Base-by-base conservation (phyloP, 2,888 invertebrate genomes). In the Volucella bombylans region DNA sequence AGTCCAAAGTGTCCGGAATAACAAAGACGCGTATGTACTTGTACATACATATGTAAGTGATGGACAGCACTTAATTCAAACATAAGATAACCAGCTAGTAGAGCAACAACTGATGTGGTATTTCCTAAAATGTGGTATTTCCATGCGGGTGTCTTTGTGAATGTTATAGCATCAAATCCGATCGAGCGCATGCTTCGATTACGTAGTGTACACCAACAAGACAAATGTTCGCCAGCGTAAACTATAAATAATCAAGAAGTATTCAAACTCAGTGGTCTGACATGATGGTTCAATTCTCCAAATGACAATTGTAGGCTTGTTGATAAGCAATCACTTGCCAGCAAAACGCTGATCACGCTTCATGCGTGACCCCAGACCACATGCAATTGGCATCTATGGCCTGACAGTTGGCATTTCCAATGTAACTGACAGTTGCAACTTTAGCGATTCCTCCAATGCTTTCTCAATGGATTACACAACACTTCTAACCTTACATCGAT, bases 401-500 rank as follows among this genome's bases (percentile, higher is more conserved):
- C 31, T 31, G 31, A 31, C 31, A 64, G 54, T 59, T 74, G 59
- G 52, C 79, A 65, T 64, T 3, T 18, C 59, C 69, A 43, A 47
- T 83, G 74, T 65, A 79, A 74, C 43, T 83, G 83, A 83, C 83
- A 80, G 79, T 76, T 85, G 50, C 31, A 23, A 52, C 80, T 80
- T 67, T 68, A 45, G 71, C 45, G 43, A 76, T 31, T 31, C 31
- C 31, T 31, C 0, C 6, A 31, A 80, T 81, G 76, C 76, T 85
- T 69, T 85, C 72, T 72, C 12, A 71, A 67, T 45, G 69, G 76
- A 72, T 91, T 91, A 91, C 91, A 91, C 91, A 91, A 91, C 91
- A 89, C 87, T 90, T 90, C 90, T 91, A 91, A 91, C 91, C 91
- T 91, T 90, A 90, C 89, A 90, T 49, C 52, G 57, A 50, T 57